Evolutionary conservation across 2,113 vertebrate species (phyloP).

Genomic region (Motacilla alba): DNA sequence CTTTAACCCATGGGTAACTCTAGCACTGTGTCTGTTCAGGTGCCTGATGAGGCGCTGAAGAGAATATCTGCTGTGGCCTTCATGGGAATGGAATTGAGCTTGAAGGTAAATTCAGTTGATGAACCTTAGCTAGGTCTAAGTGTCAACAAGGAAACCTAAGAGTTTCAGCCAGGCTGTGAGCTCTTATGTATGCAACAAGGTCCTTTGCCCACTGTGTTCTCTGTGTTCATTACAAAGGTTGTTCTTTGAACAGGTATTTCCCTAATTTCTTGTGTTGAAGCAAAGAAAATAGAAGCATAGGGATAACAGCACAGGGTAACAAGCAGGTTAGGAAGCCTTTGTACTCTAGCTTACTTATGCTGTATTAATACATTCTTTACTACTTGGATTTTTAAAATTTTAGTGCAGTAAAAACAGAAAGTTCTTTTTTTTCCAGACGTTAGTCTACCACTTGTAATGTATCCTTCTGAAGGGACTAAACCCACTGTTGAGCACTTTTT

Average conservation of each 20-base stretch:
- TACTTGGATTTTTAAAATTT: neutral
- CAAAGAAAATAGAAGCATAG: neutral
- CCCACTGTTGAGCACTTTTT: neutral
- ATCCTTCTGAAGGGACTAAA: neutral
- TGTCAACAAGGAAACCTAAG: neutral
- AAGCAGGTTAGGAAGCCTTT: neutral
- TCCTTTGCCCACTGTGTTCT: neutral
- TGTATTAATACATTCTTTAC: neutral
- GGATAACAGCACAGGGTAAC: neutral
- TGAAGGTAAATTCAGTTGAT: neutral
- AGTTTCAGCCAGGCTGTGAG: neutral
- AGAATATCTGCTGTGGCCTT: neutral
- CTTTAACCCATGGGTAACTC: neutral
- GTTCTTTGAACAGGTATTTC: neutral
- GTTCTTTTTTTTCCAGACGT: neutral
- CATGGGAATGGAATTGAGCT: neutral
- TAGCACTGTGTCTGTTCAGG: neutral
- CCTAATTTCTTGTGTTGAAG: neutral
- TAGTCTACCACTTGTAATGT: neutral
- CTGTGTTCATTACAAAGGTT: neutral
- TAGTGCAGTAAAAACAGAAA: neutral
- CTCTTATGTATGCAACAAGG: neutral
- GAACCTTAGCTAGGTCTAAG: neutral
- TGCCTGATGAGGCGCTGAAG: neutral
- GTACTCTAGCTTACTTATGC: neutral